phyloP scores from a whole-genome alignment of 2,888 invertebrate genomes.

The Adelphocoris suturalis region DNA sequence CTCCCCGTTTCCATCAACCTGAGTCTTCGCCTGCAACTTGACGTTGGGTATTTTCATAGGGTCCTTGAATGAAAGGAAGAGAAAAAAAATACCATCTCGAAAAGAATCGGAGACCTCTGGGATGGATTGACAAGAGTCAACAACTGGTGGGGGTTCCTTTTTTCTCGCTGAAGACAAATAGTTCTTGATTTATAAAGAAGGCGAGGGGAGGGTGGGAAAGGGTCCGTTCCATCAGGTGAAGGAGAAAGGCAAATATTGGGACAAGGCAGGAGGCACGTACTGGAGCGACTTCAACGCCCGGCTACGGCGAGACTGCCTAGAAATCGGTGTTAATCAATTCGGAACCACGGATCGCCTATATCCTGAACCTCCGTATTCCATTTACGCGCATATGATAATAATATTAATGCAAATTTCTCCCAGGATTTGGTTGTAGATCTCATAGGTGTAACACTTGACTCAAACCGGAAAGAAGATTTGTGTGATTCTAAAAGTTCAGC shows the following conservation, averaged over 20 bases:
- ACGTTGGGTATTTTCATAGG: constrained; percentile 47
- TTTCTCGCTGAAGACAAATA: constrained; percentile 60
- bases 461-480: no score
- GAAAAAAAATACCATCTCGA: not conserved
- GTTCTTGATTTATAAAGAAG: constrained; percentile 53
- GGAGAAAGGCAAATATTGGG: constrained; percentile 41
- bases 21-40: constrained; percentile 36
- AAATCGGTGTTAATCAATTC: constrained; percentile 33
- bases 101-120: not conserved
- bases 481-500: no score
- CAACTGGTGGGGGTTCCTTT: not conserved
- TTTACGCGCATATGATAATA: not conserved
- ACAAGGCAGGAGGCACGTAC: constrained; percentile 48
- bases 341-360: not conserved
- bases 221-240: constrained; percentile 3
- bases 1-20: constrained; percentile 38
- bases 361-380: not conserved
- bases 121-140: constrained; percentile 59
- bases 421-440: no score
- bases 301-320: not conserved
- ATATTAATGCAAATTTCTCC: not conserved
- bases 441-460: no score
- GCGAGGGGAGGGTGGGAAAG: not conserved
- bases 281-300: constrained; percentile 58
- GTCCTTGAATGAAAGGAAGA: not conserved